phyloP scores from a whole-genome alignment of 2,797 vertebrate species.

The Heteromormyrus szaboi region DNA sequence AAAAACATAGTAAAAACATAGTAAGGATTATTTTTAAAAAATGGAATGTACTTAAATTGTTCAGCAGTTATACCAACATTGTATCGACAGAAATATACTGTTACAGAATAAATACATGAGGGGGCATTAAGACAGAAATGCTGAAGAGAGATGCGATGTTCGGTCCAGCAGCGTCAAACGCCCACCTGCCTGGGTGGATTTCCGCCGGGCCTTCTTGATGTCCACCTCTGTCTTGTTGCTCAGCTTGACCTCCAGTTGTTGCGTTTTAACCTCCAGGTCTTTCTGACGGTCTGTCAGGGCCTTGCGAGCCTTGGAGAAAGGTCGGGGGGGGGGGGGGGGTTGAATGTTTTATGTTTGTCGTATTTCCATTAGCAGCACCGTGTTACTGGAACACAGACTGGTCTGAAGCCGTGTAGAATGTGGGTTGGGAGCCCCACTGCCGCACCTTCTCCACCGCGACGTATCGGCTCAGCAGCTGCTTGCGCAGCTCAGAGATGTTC shows the following conservation, averaged over 20 bases:
- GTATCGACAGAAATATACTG: neutral
- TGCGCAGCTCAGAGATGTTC: conserved; percentile 85
- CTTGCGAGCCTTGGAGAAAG: conserved; percentile 73
- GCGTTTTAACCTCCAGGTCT: conserved; percentile 94
- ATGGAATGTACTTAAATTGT: neutral
- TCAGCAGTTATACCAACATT: neutral
- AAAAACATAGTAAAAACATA: neutral
- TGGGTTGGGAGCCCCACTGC: neutral
- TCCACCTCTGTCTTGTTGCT: conserved; percentile 98
- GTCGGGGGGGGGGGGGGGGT: neutral
- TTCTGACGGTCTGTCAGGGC: conserved; percentile 90
- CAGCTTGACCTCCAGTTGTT: conserved; percentile 92
- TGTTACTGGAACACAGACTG: neutral
- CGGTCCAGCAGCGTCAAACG: neutral
- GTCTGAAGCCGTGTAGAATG: neutral
- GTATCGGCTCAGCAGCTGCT: conserved; percentile 87
- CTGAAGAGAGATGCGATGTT: neutral
- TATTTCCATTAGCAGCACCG: neutral
- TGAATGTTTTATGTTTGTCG: neutral
- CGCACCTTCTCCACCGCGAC: conserved; percentile 85
- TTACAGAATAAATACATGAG: neutral
- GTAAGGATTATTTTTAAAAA: neutral
- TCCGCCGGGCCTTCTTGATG: conserved; percentile 91
- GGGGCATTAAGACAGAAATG: neutral
- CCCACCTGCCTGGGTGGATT: conserved; percentile 97